Percentiles rank a stretch among this genome's conserved stretches.
phyloP scores from a whole-genome alignment of 1,140 invertebrate genomes.

The Pemphigus obesinymphae region DNA sequence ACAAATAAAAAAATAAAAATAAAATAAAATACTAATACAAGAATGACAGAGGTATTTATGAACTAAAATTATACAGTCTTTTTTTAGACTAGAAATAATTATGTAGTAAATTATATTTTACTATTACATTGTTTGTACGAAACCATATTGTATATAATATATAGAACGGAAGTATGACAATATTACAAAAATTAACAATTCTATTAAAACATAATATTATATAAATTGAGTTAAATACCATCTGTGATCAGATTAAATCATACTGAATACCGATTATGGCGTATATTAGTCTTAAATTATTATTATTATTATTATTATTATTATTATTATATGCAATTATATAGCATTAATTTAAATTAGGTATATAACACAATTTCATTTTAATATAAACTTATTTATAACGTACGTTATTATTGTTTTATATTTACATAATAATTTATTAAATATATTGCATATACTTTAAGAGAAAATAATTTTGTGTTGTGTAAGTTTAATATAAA shows the following conservation, averaged over 20 bases:
- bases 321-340: slow-evolving; percentile 13
- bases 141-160: too few relatives aligned
- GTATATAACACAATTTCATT: slow-evolving; percentile 32
- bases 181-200: slow-evolving; percentile 13
- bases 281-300: slow-evolving; percentile 26
- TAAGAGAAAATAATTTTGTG: slow-evolving; percentile 21
- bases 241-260: neutral
- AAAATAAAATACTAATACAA: neutral
- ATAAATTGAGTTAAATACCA: slow-evolving; percentile 17
- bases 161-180: slow-evolving; percentile 22
- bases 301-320: too few relatives aligned
- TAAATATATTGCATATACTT: slow-evolving; percentile 27
- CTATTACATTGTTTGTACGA: slow-evolving; percentile 26
- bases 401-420: slow-evolving; percentile 29
- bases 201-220: slow-evolving; percentile 27
- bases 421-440: slow-evolving; percentile 33
- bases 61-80: slow-evolving; percentile 37
- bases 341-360: slow-evolving; percentile 5
- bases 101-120: slow-evolving; percentile 21
- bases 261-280: slow-evolving; percentile 9
- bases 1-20: neutral
- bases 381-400: slow-evolving; percentile 24
- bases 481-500: slow-evolving; percentile 24
- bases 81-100: slow-evolving; percentile 38
- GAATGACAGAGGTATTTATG: slow-evolving; percentile 20